Percentiles rank a stretch among this genome's conserved stretches.
These are phyloP conservation scores for Panulirus ornatus DNA, from an alignment of 1,140 invertebrate species.

Conservation along the genomic window DNA sequence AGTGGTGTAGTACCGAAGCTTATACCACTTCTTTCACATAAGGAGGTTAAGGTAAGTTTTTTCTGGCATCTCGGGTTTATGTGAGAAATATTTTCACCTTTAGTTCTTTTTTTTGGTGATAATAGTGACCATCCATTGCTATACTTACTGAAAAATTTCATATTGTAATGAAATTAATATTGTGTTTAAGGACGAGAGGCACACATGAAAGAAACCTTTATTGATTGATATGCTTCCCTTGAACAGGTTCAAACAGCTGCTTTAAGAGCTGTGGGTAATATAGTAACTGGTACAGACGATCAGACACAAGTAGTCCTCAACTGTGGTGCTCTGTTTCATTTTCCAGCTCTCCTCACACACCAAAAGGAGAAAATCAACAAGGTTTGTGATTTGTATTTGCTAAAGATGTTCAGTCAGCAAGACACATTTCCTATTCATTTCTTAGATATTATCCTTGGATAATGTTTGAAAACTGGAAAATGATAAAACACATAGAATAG, in stretches of 20 bases:
- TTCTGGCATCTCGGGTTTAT: background rate
- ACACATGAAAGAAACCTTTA: no score
- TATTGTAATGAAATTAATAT: background rate
- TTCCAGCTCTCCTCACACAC: slow-evolving; percentile 92
- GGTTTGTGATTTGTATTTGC: slow-evolving; percentile 76
- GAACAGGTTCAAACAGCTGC: slow-evolving; percentile 93
- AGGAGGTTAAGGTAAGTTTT: slow-evolving; percentile 91
- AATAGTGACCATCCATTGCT: no score
- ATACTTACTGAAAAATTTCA: background rate
- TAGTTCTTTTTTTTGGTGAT: no score
- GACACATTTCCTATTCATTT: no score
- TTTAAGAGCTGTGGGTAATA: slow-evolving; percentile 97
- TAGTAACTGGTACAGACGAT: slow-evolving; percentile 99
- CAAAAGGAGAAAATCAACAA: slow-evolving; percentile 90
- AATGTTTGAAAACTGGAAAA: no score
- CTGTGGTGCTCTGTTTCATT: slow-evolving; percentile 94
- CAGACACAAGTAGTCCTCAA: slow-evolving; percentile 97
- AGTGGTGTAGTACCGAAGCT: slow-evolving; percentile 95
- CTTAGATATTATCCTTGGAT: no score
- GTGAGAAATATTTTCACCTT: no score
- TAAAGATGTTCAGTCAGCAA: no score
- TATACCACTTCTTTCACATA: slow-evolving; percentile 96
- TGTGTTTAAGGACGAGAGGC: background rate
- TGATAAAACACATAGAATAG: no score
- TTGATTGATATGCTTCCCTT: no score